Base-by-base conservation (phyloP, 2,113 vertebrate species). In the Python bivittatus region DNA sequence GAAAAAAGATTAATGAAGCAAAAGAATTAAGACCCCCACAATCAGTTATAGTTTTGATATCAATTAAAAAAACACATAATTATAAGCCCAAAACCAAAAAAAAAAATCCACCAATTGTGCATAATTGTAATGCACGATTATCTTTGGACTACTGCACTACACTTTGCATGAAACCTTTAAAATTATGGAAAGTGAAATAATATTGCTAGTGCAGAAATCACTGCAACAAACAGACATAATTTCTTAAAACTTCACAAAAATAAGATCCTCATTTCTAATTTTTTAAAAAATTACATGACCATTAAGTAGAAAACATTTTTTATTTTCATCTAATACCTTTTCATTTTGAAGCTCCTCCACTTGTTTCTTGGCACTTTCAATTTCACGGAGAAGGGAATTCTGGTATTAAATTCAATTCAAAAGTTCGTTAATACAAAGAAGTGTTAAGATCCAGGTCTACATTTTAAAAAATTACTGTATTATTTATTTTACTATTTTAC, bases 261-360 rank as follows among this genome's bases (percentile, higher is more conserved):
- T 20, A 42, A 42, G 11, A 13, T 9, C 52, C 57, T 42, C 57
- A 54, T 22, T 38, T 64, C 60, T 86, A n/a, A 90, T 23, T 58
- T 54, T 57, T 42, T 79, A 15, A 27, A 83, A 23, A 56, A 53
- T 11, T 83, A 23, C n/a, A 61, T 48, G 23, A 61, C 9, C 84
- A 2, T 56, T 60, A 23, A 10, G 27, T 13, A 84, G 42, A 5
- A 7, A 13, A 44, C 12, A 22, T 6, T 27, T 57, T 88, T 91
- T 64, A 53, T 68, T 79, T 1, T 12, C 0, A 22, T 8, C 9
- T 0, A 54, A 86, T 95, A 99, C 99, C 98, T 99, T 99, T 92
- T 99, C 99, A 27, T 99, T 98, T 20, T 99, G 99, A 33, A 98
- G 98, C 90, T 99, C 99, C 84, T 99, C 99, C 15, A 99, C 97